These are phyloP conservation scores for Philypnodon macrostomus DNA, from an alignment of 2,797 vertebrate species.

Conservation along the genomic window DNA sequence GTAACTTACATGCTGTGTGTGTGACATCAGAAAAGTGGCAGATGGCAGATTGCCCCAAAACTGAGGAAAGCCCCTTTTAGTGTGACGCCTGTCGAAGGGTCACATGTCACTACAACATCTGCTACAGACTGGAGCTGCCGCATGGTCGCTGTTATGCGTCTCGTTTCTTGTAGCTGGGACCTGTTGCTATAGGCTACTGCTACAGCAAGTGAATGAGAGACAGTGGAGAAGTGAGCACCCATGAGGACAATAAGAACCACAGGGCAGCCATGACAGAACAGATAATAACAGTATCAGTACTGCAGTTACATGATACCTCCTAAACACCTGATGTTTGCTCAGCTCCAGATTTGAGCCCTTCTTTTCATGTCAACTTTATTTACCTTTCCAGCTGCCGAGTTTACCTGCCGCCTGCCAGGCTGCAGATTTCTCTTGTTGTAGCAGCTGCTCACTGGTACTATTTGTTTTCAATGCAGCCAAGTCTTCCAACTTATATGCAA, in stretches of 20 bases:
- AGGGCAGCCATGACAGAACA: slow-evolving; percentile 48
- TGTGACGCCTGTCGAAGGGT: slow-evolving; percentile 83
- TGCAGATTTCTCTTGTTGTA: slow-evolving; percentile 62
- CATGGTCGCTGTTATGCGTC: slow-evolving; percentile 47
- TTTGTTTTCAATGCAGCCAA: slow-evolving; percentile 59
- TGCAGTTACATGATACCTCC: slow-evolving; percentile 54
- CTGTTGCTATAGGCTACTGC: slow-evolving; percentile 78
- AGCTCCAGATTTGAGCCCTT: slow-evolving; percentile 65
- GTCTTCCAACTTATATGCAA: slow-evolving; percentile 37
- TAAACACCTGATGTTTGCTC: slow-evolving; percentile 72
- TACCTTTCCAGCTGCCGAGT: slow-evolving; percentile 52
- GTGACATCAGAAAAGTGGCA: slow-evolving; percentile 78
- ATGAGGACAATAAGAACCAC: slow-evolving; percentile 57
- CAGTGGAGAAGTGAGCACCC: slow-evolving; percentile 27
- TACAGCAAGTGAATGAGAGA: slow-evolving; percentile 50
- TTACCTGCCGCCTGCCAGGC: slow-evolving; percentile 54
- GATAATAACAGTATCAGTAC: slow-evolving; percentile 70
- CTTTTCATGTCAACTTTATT: slow-evolving; percentile 67
- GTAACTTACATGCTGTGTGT: slow-evolving; percentile 44
- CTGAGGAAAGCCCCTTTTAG: slow-evolving; percentile 79
- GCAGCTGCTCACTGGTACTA: slow-evolving; percentile 64
- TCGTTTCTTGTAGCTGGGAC: slow-evolving; percentile 49
- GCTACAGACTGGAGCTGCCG: slow-evolving; percentile 70
- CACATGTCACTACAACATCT: slow-evolving; percentile 91
- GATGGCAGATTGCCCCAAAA: slow-evolving; percentile 84